These are phyloP conservation scores for Sylvia borin DNA, from an alignment of 2,797 vertebrate species.

Conservation along the genomic window DNA sequence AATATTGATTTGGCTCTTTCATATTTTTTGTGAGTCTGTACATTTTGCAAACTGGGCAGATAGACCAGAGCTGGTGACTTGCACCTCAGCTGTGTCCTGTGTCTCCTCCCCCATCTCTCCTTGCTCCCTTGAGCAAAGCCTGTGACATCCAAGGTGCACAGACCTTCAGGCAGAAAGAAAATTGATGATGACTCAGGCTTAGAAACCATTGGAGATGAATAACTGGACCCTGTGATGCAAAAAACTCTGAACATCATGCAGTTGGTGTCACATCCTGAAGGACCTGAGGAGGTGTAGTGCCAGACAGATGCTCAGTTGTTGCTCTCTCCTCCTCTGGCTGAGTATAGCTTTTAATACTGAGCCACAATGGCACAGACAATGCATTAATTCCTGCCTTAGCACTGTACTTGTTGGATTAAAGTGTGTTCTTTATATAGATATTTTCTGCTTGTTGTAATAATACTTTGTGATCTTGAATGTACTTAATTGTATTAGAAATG, in stretches of 20 bases:
- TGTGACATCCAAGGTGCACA: neutral
- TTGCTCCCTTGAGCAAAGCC: neutral
- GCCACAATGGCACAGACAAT: conserved; percentile 37
- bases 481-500: conserved; percentile 66
- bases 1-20: neutral
- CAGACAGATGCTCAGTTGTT: neutral
- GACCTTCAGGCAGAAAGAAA: neutral
- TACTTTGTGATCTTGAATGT: conserved; percentile 37
- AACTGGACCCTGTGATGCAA: neutral
- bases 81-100: neutral
- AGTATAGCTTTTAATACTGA: neutral
- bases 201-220: neutral
- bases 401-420: conserved; percentile 51
- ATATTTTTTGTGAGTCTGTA: neutral
- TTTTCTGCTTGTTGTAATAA: conserved; percentile 47
- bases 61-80: neutral
- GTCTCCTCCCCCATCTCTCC: neutral
- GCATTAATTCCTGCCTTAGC: conserved; percentile 34
- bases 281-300: neutral
- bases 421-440: conserved; percentile 12
- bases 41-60: neutral
- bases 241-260: neutral
- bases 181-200: neutral
- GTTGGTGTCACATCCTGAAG: neutral
- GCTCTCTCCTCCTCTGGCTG: neutral